These are phyloP conservation scores for Pomacea canaliculata DNA, from an alignment of 2,888 invertebrate genomes.

Conservation along the genomic window DNA sequence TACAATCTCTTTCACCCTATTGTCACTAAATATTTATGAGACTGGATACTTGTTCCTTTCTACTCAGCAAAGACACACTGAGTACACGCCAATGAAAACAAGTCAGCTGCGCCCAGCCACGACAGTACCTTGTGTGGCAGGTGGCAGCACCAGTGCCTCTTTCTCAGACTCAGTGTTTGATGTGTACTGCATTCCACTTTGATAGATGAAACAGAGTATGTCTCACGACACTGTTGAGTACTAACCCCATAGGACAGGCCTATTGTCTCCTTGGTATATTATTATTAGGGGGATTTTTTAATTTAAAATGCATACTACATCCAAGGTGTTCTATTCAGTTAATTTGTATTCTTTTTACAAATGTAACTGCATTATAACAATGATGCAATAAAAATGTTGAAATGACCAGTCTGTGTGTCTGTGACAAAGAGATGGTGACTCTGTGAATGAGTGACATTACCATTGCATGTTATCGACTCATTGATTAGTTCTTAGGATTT, in stretches of 20 bases:
- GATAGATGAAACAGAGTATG: background rate
- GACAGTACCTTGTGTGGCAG: too few species aligned
- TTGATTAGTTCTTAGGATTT: too few species aligned
- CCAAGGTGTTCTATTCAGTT: slow-evolving; percentile 41
- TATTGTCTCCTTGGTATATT: slow-evolving; percentile 6
- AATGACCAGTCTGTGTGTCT: slow-evolving; percentile 2
- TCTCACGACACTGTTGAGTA: background rate
- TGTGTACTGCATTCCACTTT: slow-evolving; percentile 18
- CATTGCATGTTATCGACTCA: background rate
- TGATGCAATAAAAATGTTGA: slow-evolving; percentile 25
- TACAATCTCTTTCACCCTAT: too few species aligned
- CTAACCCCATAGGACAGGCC: slow-evolving; percentile 2
- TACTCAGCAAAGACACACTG: too few species aligned
- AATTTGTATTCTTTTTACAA: slow-evolving; percentile 42
- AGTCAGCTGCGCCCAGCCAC: too few species aligned
- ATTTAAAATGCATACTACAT: slow-evolving; percentile 35
- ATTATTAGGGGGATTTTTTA: slow-evolving; percentile 36
- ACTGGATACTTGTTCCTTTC: too few species aligned
- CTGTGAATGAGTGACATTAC: background rate
- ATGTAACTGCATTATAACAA: slow-evolving; percentile 20
- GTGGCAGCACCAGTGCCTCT: too few species aligned
- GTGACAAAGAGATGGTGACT: background rate
- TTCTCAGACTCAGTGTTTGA: too few species aligned
- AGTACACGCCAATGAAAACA: too few species aligned
- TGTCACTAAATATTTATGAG: too few species aligned